These are phyloP conservation scores for Hapalemur alaotrensis DNA, from an alignment of 2,797 vertebrate species.

Conservation along the genomic window DNA sequence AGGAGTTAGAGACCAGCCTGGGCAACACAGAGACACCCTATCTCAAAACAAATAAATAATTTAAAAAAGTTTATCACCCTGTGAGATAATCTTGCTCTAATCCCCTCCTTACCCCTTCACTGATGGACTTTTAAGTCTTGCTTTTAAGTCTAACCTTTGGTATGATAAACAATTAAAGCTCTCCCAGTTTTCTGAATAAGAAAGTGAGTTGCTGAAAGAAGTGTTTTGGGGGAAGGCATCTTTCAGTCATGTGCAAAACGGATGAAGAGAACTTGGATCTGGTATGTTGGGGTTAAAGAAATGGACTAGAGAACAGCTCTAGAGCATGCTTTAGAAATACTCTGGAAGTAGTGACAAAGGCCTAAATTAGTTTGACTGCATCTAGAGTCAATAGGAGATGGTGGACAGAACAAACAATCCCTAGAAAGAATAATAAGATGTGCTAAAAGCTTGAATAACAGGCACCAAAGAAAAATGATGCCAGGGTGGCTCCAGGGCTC, in stretches of 20 bases:
- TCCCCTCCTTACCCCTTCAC: not conserved
- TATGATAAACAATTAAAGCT: not conserved
- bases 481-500: not conserved
- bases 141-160: not conserved
- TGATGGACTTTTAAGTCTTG: not conserved
- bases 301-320: not conserved
- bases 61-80: not conserved
- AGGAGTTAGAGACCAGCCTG: not conserved
- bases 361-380: not conserved
- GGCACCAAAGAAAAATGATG: not conserved
- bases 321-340: constrained; percentile 20
- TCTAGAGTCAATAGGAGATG: not conserved
- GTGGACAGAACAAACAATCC: not conserved
- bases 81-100: not conserved
- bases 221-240: not conserved
- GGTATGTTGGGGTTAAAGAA: not conserved
- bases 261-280: not conserved
- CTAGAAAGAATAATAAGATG: not conserved
- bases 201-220: constrained; percentile 45
- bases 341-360: not conserved
- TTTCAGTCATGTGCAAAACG: not conserved
- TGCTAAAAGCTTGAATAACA: constrained; percentile 12
- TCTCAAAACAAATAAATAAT: not conserved
- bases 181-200: constrained; percentile 28
- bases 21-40: not conserved